phyloP scores from a whole-genome alignment of 2,113 vertebrate species.

The Lepus americanus region DNA sequence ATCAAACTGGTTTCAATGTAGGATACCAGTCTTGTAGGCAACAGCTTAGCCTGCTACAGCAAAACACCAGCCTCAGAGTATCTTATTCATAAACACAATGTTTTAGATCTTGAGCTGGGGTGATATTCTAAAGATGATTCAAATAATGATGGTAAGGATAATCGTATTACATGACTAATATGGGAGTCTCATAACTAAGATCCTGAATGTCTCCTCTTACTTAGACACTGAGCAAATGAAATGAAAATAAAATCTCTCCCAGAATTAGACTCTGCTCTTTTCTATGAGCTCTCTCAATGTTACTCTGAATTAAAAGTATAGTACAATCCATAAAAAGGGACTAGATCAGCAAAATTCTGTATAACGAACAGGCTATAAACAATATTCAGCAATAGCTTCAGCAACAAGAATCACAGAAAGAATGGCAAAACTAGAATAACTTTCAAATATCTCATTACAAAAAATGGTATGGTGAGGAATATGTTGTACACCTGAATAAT shows the following conservation, averaged over 20 bases:
- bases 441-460: neutral
- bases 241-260: neutral
- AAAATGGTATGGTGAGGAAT: neutral
- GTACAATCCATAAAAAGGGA: neutral
- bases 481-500: neutral
- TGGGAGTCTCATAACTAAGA: neutral
- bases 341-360: neutral
- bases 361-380: neutral
- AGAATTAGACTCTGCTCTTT: neutral
- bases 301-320: slow-evolving; percentile 12
- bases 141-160: neutral
- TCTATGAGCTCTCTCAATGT: neutral
- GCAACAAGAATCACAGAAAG: neutral
- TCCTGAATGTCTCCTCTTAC: neutral
- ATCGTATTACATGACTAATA: neutral
- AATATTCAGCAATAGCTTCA: slow-evolving; percentile 30
- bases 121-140: slow-evolving; percentile 3
- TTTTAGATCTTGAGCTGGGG: neutral
- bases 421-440: slow-evolving; percentile 3
- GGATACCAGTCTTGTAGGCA: no score
- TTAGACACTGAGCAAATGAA: neutral
- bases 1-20: no score
- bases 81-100: neutral
- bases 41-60: no score
- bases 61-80: no score